phyloP scores from a whole-genome alignment of 2,797 vertebrate genomes.

The Gastrophryne carolinensis region DNA sequence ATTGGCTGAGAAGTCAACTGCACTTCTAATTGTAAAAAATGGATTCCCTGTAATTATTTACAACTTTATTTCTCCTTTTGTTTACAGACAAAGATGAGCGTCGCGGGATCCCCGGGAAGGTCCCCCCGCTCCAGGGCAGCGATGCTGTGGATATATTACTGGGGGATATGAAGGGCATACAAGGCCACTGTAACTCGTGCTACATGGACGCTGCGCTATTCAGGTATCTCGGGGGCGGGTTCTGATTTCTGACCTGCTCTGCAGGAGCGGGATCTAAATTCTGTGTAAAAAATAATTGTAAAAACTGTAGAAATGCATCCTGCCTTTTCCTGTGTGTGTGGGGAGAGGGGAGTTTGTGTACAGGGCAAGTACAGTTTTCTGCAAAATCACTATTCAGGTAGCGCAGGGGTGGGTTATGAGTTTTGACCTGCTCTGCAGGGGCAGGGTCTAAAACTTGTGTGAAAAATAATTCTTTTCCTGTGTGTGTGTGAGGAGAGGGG shows the following conservation, averaged over 20 bases:
- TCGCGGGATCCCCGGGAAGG: constrained; percentile 48
- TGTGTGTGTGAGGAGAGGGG: too few species aligned
- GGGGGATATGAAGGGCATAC: constrained; percentile 84
- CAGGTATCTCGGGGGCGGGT: constrained; percentile 64
- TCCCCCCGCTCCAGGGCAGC: constrained; percentile 71
- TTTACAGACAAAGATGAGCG: constrained; percentile 56
- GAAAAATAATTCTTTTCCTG: too few species aligned
- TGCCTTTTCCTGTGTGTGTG: too few species aligned
- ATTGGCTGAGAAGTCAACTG: too few species aligned
- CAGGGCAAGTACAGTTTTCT: not conserved
- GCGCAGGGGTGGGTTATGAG: not conserved
- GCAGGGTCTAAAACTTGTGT: not conserved
- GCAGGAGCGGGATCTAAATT: not conserved
- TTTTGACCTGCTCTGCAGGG: not conserved
- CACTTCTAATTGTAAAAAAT: too few species aligned
- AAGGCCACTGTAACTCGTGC: constrained; percentile 91
- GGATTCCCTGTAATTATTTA: too few species aligned
- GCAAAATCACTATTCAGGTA: not conserved
- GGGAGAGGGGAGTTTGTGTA: too few species aligned
- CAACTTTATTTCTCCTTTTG: too few species aligned
- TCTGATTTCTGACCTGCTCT: not conserved
- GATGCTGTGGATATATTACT: constrained; percentile 66
- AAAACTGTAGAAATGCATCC: too few species aligned
- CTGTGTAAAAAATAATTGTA: too few species aligned
- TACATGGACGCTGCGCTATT: constrained; percentile 90